Percentiles rank a stretch among this genome's conserved stretches.
phyloP scores from a whole-genome alignment of 2,113 vertebrate species.

The Hemichromis elongatus region DNA sequence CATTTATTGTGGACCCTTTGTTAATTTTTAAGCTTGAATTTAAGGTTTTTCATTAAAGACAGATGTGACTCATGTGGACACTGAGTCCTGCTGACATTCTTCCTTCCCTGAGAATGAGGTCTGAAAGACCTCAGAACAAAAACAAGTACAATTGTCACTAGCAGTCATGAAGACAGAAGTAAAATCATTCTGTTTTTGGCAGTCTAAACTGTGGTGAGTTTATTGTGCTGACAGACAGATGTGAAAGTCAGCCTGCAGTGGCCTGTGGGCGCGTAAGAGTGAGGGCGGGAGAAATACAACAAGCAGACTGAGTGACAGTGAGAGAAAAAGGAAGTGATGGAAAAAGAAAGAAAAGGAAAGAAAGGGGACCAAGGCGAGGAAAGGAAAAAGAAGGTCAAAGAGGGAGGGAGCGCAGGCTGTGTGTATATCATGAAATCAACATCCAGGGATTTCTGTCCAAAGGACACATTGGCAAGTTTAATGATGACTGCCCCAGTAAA shows the following conservation, averaged over 20 bases:
- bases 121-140: constrained; percentile 26
- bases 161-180: constrained; percentile 27
- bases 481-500: neutral
- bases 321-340: constrained; percentile 25
- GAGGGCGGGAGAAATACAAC: neutral
- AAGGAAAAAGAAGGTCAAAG: neutral
- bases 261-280: constrained; percentile 22
- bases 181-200: neutral
- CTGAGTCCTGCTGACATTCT: constrained; percentile 1
- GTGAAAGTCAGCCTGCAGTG: neutral
- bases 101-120: neutral
- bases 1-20: neutral
- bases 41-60: neutral
- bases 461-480: neutral
- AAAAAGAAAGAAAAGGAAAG: constrained; percentile 6
- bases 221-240: constrained; percentile 42
- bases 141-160: constrained; percentile 47
- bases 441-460: neutral
- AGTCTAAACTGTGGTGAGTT: constrained; percentile 10
- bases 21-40: neutral
- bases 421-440: neutral
- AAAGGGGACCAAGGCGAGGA: neutral
- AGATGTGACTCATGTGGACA: constrained; percentile 43
- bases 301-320: constrained; percentile 23
- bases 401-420: neutral